phyloP scores from a whole-genome alignment of 1,140 invertebrate genomes.

The Sweltsa coloradensis region DNA sequence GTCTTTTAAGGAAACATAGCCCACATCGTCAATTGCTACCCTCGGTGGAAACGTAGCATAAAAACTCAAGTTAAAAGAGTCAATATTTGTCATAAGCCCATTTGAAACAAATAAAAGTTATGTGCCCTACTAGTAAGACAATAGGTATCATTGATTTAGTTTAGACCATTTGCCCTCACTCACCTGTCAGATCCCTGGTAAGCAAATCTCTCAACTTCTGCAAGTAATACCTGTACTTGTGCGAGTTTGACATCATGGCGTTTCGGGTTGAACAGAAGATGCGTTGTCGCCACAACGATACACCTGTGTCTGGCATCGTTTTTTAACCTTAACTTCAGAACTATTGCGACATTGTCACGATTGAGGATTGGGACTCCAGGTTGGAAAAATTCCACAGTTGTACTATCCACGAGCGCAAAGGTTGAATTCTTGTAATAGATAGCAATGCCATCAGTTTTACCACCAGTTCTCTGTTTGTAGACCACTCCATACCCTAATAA shows the following conservation, averaged over 20 bases:
- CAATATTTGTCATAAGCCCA: too few relatives aligned
- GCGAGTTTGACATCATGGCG: constrained; percentile 79
- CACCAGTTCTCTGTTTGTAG: constrained; percentile 62
- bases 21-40: too few relatives aligned
- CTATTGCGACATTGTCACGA: constrained; percentile 76
- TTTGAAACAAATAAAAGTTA: too few relatives aligned
- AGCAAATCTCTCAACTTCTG: constrained; percentile 71
- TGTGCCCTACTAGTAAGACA: too few relatives aligned
- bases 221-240: constrained; percentile 65
- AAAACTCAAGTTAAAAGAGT: too few relatives aligned
- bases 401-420: constrained; percentile 47
- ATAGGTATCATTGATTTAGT: too few relatives aligned
- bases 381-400: constrained; percentile 46
- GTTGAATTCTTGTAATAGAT: constrained; percentile 57
- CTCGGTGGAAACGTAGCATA: too few relatives aligned
- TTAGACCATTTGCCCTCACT: too few relatives aligned
- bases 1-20: too few relatives aligned
- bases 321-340: constrained; percentile 55
- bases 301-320: constrained; percentile 30
- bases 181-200: constrained; percentile 27
- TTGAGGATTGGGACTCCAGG: constrained; percentile 44
- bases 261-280: constrained; percentile 85
- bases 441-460: constrained; percentile 67
- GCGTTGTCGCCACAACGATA: constrained; percentile 82
- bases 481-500: constrained; percentile 43